Base-by-base conservation (phyloP, 37 sponge, comb jelly and placozoan genomes). In the Hexactinellida sp. region DNA sequence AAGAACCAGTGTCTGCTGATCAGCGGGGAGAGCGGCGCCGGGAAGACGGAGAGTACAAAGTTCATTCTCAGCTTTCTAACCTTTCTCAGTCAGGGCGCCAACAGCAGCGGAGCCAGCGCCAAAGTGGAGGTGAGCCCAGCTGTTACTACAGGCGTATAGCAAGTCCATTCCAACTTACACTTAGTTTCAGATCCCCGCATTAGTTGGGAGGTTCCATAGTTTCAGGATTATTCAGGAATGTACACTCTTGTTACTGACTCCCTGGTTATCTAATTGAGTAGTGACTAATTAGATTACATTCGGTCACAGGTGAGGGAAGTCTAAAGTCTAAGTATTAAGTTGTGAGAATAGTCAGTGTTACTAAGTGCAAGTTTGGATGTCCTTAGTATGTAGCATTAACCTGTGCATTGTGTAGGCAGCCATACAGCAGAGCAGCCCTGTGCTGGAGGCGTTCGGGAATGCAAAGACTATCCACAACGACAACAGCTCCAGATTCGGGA, bases 401-500 rank as follows among this genome's bases (percentile, higher is more conserved):
- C 16, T 24, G 23, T 82, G 25, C 28, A 34, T 82, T 82, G n/a
- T 63, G 34, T 63, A 63, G 76, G 76, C 76, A 25, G 76, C 76
- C 34, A 63, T 63, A 25, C 76, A 63, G 76, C 76, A 63, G 76
- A 63, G 76, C 86, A 95, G 99, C 71, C 99, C 99, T 5, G 95
- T 97, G n/a, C 88, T 97, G 85, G 99, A 97, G 39, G 92, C 99
- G 37, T 92, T 97, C 90, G 99, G 99, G 37, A 97, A 97, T 92
- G 99, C 99, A 24, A 97, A 97, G 86, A 97, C 99, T 0, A 90
- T 97, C 54, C 93, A 97, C 91, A 97, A 97, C 90, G 93, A 97
- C 89, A 97, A 97, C 88, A 92, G 93, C 21, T 93, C 94, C 90
- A 91, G 99, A 0, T 97, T 97, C 89, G 99, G 99, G 35, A 97